Percentiles rank a stretch among this genome's conserved stretches.
Conservation (phyloP, 2,888 invertebrate genomes). For the Pimpla rufipes region DNA sequence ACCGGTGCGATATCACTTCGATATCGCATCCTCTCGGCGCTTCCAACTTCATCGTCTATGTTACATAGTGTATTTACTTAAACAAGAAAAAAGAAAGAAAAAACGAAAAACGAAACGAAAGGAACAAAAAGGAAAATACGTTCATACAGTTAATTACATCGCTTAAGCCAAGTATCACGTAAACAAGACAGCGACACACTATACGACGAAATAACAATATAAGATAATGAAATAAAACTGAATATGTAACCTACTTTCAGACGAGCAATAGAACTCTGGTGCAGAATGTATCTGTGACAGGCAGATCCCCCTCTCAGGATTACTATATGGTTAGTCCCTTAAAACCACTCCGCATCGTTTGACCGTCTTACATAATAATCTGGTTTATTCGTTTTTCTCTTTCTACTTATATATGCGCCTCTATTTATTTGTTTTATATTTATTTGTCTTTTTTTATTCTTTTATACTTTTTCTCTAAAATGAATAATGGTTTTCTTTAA, state of each 20-base stretch:
- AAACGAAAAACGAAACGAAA: conserved; percentile 37
- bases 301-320: conserved; percentile 86
- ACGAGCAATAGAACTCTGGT: conserved; percentile 86
- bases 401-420: conserved; percentile 67
- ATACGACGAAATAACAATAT: conserved; percentile 67
- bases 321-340: conserved; percentile 85
- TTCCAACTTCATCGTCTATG: conserved; percentile 51
- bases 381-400: conserved; percentile 78
- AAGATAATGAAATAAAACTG: conserved; percentile 83
- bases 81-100: conserved; percentile 32
- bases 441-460: conserved; percentile 42
- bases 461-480: conserved; percentile 44
- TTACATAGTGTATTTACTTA: conserved; percentile 7
- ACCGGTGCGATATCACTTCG: conserved; percentile 64
- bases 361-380: conserved; percentile 84
- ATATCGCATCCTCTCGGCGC: conserved; percentile 64
- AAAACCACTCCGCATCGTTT: conserved; percentile 85
- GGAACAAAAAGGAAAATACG: conserved; percentile 52
- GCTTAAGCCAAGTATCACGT: conserved; percentile 56
- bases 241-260: conserved; percentile 86
- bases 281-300: conserved; percentile 86
- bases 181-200: conserved; percentile 67
- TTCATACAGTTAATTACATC: conserved; percentile 54
- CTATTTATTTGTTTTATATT: conserved; percentile 67
- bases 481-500: conserved; percentile 21